Conservation (phyloP, 2,888 invertebrate genomes). For the Linyphia triangularis region DNA sequence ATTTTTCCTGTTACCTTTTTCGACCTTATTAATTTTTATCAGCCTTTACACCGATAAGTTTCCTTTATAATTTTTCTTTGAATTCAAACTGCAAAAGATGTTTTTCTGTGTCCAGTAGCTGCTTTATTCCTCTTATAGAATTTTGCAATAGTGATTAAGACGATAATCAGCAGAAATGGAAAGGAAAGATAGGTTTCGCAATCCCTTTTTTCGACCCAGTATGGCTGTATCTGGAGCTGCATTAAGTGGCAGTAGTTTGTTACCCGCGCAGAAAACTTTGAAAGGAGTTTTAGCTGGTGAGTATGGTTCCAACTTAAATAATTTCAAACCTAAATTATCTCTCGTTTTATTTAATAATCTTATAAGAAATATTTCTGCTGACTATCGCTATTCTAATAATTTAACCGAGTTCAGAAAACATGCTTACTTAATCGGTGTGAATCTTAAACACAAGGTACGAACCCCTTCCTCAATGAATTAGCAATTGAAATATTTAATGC, state of each 20-base stretch:
- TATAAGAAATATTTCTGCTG: neutral
- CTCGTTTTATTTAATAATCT: neutral
- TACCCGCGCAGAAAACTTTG: constrained; percentile 83
- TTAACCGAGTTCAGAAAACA: no score
- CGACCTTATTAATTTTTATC: constrained; percentile 18
- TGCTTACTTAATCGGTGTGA: no score
- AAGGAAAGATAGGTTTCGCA: constrained; percentile 71
- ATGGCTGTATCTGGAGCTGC: constrained; percentile 87
- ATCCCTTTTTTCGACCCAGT: constrained; percentile 84
- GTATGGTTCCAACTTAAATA: constrained; percentile 59
- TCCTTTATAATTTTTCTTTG: neutral
- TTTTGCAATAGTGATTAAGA: constrained; percentile 8
- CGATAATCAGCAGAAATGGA: constrained; percentile 22
- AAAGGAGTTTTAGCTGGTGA: constrained; percentile 94
- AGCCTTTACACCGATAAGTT: neutral
- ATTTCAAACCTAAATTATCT: neutral
- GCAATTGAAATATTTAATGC: no score
- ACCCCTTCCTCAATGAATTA: no score
- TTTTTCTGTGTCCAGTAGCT: neutral
- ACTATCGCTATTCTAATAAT: no score
- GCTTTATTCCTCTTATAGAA: neutral
- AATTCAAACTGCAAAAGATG: neutral
- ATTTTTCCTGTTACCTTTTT: constrained; percentile 31
- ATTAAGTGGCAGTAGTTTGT: constrained; percentile 83
- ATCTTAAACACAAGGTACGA: no score